Conservation (phyloP, 1,140 invertebrate genomes). For the Drosophila ohnishii region DNA sequence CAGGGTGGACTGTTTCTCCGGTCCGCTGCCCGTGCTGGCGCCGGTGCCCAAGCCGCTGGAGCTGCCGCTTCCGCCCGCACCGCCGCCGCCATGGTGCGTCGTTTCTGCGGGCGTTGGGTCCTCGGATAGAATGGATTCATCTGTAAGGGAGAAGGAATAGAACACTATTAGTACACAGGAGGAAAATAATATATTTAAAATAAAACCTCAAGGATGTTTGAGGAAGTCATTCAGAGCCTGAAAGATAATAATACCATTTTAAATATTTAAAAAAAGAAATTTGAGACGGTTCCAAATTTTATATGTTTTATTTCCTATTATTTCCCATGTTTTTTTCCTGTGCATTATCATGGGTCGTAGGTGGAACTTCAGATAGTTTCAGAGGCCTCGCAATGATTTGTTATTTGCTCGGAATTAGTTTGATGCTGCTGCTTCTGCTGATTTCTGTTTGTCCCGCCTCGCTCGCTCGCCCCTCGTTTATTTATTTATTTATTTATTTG, state of each 20-base stretch:
- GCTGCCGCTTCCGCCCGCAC: constrained; percentile 41
- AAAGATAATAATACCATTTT: background rate
- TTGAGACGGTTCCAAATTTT: no score
- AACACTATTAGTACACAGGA: constrained; percentile 5
- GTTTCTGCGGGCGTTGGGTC: constrained; percentile 83
- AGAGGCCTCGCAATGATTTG: constrained; percentile 60
- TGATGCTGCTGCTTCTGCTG: constrained; percentile 32
- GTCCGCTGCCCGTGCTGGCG: constrained; percentile 74
- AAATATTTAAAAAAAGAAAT: background rate
- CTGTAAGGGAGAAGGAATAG: constrained; percentile 29
- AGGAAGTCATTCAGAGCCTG: background rate
- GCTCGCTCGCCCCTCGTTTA: constrained; percentile 4
- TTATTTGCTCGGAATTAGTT: constrained; percentile 79
- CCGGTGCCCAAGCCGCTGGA: constrained; percentile 62
- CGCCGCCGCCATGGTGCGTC: constrained; percentile 75
- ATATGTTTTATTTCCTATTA: background rate
- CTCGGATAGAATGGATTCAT: constrained; percentile 82
- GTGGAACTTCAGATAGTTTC: constrained; percentile 49
- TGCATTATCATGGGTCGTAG: constrained; percentile 25
- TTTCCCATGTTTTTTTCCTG: background rate
- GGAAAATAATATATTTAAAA: background rate
- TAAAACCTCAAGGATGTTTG: no score
- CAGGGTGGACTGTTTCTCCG: constrained; percentile 82
- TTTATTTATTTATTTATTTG: constrained; percentile 52
- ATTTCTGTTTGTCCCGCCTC: constrained; percentile 33